Percentiles rank a stretch among this genome's conserved stretches.
Evolutionary conservation across 2,797 vertebrate genomes (phyloP).

Genomic region (Phalloptychus januarius): DNA sequence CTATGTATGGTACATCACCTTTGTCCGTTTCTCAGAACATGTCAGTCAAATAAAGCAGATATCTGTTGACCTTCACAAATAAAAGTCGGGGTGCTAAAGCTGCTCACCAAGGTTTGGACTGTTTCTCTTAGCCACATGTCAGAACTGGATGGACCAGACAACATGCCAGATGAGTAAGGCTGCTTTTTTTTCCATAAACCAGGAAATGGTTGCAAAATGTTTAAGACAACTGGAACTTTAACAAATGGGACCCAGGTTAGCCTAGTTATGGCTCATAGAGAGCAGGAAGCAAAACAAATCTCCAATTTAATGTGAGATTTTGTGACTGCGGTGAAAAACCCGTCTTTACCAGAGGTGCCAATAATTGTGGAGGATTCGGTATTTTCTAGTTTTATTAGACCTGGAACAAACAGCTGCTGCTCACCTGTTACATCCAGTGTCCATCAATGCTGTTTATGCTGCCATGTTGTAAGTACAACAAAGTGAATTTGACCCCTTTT

Average conservation of each 20-base stretch:
- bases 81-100: not conserved
- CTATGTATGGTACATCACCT: not conserved
- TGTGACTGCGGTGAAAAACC: not conserved
- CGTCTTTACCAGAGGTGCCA: not conserved
- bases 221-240: not conserved
- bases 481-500: not conserved
- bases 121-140: not conserved
- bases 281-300: not conserved
- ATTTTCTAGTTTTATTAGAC: not conserved
- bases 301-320: not conserved
- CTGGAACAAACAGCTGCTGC: not conserved
- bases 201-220: not conserved
- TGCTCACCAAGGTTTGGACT: not conserved
- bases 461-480: not conserved
- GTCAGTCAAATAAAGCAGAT: not conserved
- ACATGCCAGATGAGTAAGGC: not conserved
- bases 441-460: not conserved
- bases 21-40: not conserved
- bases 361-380: conserved; percentile 2
- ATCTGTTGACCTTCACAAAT: not conserved
- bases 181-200: not conserved
- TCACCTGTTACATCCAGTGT: not conserved
- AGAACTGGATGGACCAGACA: not conserved
- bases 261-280: not conserved
- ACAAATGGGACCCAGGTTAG: not conserved